phyloP scores from a whole-genome alignment of 2,888 invertebrate genomes.

The Apotomis capreana region DNA sequence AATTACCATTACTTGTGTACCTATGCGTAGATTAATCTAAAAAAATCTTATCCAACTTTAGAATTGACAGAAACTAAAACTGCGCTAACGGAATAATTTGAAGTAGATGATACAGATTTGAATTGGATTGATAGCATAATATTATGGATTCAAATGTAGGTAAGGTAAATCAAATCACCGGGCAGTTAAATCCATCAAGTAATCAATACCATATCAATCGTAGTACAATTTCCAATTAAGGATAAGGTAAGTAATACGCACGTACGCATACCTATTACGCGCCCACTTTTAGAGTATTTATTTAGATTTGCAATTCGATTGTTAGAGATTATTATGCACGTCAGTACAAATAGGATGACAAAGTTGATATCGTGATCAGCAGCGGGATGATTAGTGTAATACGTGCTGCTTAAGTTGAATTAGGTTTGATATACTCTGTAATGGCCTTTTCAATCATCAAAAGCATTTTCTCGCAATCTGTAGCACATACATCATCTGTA shows the following conservation, averaged over 20 bases:
- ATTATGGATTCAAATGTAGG: neutral
- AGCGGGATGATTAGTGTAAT: too few species aligned
- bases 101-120: neutral
- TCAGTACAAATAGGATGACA: too few species aligned
- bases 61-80: neutral
- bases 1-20: neutral
- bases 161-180: slow-evolving; percentile 7
- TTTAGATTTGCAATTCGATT: too few species aligned
- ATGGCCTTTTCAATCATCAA: too few species aligned
- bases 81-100: neutral
- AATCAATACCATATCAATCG: slow-evolving; percentile 26
- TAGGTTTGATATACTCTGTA: too few species aligned
- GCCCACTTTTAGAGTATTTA: neutral
- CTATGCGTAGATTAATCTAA: neutral
- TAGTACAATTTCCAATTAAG: slow-evolving; percentile 4
- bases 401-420: too few species aligned
- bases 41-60: neutral
- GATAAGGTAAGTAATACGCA: neutral
- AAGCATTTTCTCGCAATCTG: neutral
- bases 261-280: neutral
- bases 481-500: neutral
- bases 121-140: neutral
- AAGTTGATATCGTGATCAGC: too few species aligned
- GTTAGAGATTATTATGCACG: too few species aligned
- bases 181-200: slow-evolving; percentile 34